phyloP scores from a whole-genome alignment of 1,140 invertebrate species.

The Sminthurides bifidus region DNA sequence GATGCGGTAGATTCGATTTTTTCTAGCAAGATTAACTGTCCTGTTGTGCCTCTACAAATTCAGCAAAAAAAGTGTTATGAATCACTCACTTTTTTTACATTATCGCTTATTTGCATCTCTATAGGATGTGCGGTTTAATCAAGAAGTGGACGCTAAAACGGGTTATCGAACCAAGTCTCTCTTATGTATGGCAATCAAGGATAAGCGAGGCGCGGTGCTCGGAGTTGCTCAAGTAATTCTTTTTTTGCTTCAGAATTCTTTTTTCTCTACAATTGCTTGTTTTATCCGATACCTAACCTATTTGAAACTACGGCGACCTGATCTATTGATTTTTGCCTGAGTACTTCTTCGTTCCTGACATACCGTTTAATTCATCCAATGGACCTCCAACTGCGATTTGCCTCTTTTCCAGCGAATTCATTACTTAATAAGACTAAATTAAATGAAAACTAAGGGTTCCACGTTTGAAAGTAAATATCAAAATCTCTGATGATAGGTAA shows the following conservation, averaged over 20 bases:
- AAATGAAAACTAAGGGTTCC: neutral
- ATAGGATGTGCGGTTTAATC: conserved; percentile 79
- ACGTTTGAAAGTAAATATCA: neutral
- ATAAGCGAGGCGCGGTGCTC: conserved; percentile 83
- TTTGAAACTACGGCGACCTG: neutral
- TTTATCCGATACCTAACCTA: neutral
- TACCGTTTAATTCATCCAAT: neutral
- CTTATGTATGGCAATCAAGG: conserved; percentile 92
- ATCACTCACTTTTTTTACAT: too few species aligned
- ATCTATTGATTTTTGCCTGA: neutral
- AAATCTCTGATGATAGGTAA: conserved; percentile 49
- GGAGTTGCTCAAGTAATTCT: conserved; percentile 72
- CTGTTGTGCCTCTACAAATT: too few species aligned
- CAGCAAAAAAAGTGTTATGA: too few species aligned
- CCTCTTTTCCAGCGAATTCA: too few species aligned
- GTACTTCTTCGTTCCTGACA: neutral
- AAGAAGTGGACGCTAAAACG: conserved; percentile 80
- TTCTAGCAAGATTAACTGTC: too few species aligned
- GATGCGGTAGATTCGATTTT: too few species aligned
- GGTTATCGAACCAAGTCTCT: conserved; percentile 85
- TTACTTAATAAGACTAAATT: too few species aligned
- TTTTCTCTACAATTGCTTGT: neutral
- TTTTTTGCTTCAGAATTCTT: neutral
- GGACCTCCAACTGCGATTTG: too few species aligned
- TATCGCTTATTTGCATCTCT: conserved; percentile 36